phyloP scores from a whole-genome alignment of 2,888 invertebrate genomes.

The Athrips mouffetella region DNA sequence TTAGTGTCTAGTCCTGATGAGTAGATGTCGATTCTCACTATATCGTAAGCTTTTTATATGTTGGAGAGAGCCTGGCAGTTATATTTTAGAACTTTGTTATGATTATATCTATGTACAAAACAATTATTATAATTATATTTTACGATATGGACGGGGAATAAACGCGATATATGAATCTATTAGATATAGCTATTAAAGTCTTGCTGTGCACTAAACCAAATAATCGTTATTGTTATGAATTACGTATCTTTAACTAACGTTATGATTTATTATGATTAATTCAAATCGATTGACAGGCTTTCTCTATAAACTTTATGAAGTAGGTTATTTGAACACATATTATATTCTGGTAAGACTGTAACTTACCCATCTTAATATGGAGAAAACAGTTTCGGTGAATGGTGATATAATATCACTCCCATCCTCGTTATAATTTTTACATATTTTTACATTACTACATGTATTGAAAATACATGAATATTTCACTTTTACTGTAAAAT shows the following conservation, averaged over 20 bases:
- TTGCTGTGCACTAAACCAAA: conserved; percentile 73
- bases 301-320: conserved; percentile 37
- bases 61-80: conserved; percentile 59
- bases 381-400: too few species aligned
- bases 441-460: too few species aligned
- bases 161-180: too few species aligned
- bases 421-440: too few species aligned
- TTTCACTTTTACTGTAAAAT: not conserved
- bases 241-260: conserved; percentile 19
- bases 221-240: conserved; percentile 45
- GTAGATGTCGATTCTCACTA: conserved; percentile 71
- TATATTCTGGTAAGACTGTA: conserved; percentile 9
- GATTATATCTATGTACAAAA: too few species aligned
- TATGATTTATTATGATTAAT: conserved; percentile 35
- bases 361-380: not conserved
- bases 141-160: conserved; percentile 21
- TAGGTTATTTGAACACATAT: conserved; percentile 21
- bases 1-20: conserved; percentile 73
- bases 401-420: too few species aligned
- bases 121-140: conserved; percentile 9
- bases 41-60: conserved; percentile 59
- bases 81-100: not conserved
- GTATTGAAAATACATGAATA: not conserved
- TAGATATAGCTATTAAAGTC: conserved; percentile 41
- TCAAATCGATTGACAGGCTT: conserved; percentile 54